These are phyloP conservation scores for Xestia c-nigrum DNA, from an alignment of 2,888 invertebrate genomes.

Conservation along the genomic window DNA sequence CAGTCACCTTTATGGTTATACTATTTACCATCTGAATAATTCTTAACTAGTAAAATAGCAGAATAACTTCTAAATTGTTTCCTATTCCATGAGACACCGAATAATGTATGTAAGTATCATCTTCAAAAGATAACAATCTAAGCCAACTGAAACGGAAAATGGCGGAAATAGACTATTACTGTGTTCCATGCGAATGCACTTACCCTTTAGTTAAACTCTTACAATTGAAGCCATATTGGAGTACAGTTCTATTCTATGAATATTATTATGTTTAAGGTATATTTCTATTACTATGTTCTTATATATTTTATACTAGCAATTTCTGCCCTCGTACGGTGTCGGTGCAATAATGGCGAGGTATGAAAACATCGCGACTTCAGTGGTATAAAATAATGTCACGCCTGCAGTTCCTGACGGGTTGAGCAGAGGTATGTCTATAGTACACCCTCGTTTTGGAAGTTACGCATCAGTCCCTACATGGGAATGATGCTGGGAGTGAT, in stretches of 20 bases:
- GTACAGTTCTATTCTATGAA: conserved; percentile 14
- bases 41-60: background rate
- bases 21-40: no score
- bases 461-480: background rate
- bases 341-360: background rate
- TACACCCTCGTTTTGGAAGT: background rate
- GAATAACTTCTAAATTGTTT: conserved; percentile 2
- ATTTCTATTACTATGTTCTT: background rate
- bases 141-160: conserved; percentile 50
- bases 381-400: background rate
- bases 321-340: background rate
- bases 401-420: background rate
- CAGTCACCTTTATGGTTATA: no score
- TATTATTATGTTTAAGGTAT: conserved; percentile 27
- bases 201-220: conserved; percentile 31
- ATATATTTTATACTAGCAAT: background rate
- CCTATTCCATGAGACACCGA: conserved; percentile 6
- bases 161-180: conserved; percentile 59
- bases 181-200: conserved; percentile 49
- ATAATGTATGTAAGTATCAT: conserved; percentile 15
- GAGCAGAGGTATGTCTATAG: background rate
- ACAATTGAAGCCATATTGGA: conserved; percentile 12
- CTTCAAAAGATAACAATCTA: conserved; percentile 40
- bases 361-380: background rate
- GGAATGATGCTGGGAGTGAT: no score